Percentiles rank a stretch among this genome's conserved stretches.
Evolutionary conservation across 2,113 vertebrate species (phyloP).

Genomic region (Dunckerocampus dactyliophorus): DNA sequence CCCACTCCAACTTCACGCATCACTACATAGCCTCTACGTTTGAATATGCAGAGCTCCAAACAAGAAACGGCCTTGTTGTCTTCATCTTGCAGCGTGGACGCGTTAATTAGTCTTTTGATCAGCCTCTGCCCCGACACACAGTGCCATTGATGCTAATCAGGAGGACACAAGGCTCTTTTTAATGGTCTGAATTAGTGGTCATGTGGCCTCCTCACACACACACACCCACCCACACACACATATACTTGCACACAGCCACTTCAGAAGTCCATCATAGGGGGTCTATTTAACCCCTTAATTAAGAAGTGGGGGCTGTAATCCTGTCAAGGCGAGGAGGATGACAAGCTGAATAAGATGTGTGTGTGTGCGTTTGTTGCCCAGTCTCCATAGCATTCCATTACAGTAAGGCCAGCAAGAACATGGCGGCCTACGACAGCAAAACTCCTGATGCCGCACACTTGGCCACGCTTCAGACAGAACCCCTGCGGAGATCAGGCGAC

Average conservation of each 20-base stretch:
- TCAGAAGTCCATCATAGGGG: constrained; percentile 57
- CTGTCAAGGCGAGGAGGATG: constrained; percentile 57
- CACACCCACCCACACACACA: too few relatives aligned
- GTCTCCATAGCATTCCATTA: constrained; percentile 35
- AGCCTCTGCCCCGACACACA: constrained; percentile 16
- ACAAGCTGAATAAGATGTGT: constrained; percentile 14
- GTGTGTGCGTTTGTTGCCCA: constrained; percentile 14
- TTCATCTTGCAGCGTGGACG: constrained; percentile 16
- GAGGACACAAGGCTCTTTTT: constrained; percentile 52
- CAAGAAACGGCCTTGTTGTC: neutral
- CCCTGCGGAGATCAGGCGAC: constrained; percentile 9
- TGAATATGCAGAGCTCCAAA: neutral
- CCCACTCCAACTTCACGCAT: neutral
- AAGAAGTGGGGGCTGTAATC: constrained; percentile 70
- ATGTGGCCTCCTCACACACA: constrained; percentile 46
- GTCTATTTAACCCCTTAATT: constrained; percentile 74
- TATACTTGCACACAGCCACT: too few relatives aligned
- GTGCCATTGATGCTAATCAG: constrained; percentile 42
- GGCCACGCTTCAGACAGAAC: constrained; percentile 1
- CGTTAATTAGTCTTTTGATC: constrained; percentile 50
- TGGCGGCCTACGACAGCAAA: constrained; percentile 10
- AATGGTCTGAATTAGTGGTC: constrained; percentile 53
- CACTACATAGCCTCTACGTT: neutral
- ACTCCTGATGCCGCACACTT: constrained; percentile 3
- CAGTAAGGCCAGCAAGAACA: constrained; percentile 19